A percentile compares a stretch with the other conserved stretches of the same genome.
phyloP scores from a whole-genome alignment of 92 coral and sea anemone genomes.

The Zoanthus sansibaricus region DNA sequence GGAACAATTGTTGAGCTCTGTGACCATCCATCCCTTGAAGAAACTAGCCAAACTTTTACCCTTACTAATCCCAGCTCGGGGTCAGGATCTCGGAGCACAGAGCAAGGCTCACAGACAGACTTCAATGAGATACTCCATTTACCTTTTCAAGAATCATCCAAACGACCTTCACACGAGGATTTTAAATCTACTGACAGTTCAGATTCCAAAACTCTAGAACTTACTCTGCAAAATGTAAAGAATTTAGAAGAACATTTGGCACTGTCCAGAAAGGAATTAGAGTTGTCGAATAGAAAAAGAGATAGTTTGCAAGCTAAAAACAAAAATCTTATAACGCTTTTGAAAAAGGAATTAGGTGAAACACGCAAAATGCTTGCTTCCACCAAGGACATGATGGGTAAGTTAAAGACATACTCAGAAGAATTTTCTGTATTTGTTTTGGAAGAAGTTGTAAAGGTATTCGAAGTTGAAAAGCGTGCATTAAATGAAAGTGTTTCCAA shows the following conservation, averaged over 20 bases:
- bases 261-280: constrained; percentile 42
- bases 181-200: not conserved
- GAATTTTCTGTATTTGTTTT: constrained; percentile 47
- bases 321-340: constrained; percentile 48
- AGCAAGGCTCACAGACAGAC: constrained; percentile 60
- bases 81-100: constrained; percentile 73
- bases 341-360: constrained; percentile 42
- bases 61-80: constrained; percentile 77
- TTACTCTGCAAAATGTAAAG: constrained; percentile 64
- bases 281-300: constrained; percentile 28
- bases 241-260: constrained; percentile 77
- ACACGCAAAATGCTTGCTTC: constrained; percentile 55
- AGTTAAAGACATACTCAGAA: constrained; percentile 26
- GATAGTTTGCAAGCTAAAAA: constrained; percentile 38
- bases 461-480: constrained; percentile 42
- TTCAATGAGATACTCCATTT: not conserved
- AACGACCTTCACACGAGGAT: constrained; percentile 19
- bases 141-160: constrained; percentile 18
- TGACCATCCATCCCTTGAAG: constrained; percentile 57
- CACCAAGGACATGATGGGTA: constrained; percentile 43
- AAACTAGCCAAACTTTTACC: constrained; percentile 83
- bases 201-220: constrained; percentile 7
- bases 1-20: constrained; percentile 38
- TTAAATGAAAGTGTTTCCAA: constrained; percentile 48
- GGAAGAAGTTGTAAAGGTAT: constrained; percentile 42